Base-by-base conservation (phyloP, 1,140 invertebrate genomes). In the Apocrypta bakeri region DNA sequence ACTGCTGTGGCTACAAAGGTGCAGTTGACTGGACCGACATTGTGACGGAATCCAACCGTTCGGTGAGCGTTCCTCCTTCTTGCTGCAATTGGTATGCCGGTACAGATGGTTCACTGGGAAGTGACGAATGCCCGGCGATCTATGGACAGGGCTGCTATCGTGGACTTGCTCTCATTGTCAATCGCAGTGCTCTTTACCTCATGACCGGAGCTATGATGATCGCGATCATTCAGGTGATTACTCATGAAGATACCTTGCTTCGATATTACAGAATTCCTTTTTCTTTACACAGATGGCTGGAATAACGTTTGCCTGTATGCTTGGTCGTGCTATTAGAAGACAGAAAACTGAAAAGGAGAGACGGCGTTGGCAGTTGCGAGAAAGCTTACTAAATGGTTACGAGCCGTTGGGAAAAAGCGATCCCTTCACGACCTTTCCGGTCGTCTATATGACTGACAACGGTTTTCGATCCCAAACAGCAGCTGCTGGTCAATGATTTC, bases 231-330 rank as follows among this genome's bases (percentile, higher is more conserved):
- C 96, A 96, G 93, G 95, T 96, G 89, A 85, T 77, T 85, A 69
- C 71, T 68, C 63, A 40, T n/a, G n/a, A n/a, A n/a, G n/a, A n/a
- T n/a, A n/a, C n/a, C n/a, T n/a, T n/a, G n/a, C n/a, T n/a, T n/a
- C n/a, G n/a, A n/a, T n/a, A n/a, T n/a, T n/a, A n/a, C n/a, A n/a
- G n/a, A n/a, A n/a, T n/a, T n/a, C n/a, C n/a, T 27, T 0, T 66
- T 0, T 66, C 27, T 75, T 84, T 21, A 85, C 69, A 31, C 93
- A 98, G 96, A 89, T 98, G 63, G 93, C 97, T 85, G 97, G 97
- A 74, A 95, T 98, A 25, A 93, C 97, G 79, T 98, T 97, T 87
- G 96, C 97, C 4, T 96, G 96, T 89, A 96, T 96, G 91, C 90
- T 98, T 88, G 97, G 96, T 69, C 95, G 95, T 86, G 95, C 96